These are phyloP conservation scores for Cyprinus carpio DNA, from an alignment of 2,113 vertebrate genomes.

Conservation along the genomic window DNA sequence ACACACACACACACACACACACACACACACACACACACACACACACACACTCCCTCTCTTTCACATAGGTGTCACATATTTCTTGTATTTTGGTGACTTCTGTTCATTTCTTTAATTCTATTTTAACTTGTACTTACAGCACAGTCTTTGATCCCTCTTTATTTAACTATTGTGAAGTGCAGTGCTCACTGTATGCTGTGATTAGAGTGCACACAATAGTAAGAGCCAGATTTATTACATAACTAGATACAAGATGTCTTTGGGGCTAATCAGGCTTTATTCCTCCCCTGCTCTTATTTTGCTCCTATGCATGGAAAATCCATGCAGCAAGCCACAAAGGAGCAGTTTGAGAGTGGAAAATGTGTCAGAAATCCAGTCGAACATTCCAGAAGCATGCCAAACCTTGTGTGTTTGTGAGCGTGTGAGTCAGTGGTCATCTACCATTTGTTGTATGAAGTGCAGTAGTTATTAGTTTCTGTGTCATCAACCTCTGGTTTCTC, in stretches of 20 bases:
- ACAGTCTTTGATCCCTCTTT: neutral
- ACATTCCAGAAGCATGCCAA: constrained; percentile 30
- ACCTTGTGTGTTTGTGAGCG: constrained; percentile 8
- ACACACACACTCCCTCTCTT: neutral
- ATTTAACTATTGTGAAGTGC: neutral
- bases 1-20: neutral
- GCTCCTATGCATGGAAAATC: constrained; percentile 41
- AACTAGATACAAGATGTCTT: constrained; percentile 29
- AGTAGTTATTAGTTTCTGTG: constrained; percentile 36
- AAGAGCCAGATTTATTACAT: constrained; percentile 24
- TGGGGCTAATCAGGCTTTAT: constrained; percentile 11
- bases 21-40: constrained; percentile 17
- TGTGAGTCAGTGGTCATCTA: constrained; percentile 26
- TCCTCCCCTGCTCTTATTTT: neutral
- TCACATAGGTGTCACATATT: neutral
- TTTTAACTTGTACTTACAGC: neutral
- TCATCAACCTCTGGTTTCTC: constrained; percentile 38
- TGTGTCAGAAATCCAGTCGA: constrained; percentile 17
- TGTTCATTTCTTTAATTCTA: constrained; percentile 18
- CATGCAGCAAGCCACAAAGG: constrained; percentile 28
- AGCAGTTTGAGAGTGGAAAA: constrained; percentile 42
- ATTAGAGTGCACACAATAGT: neutral
- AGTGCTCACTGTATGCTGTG: neutral
- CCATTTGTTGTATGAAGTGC: constrained; percentile 42
- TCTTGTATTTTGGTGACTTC: neutral